Base-by-base conservation (phyloP, 2,797 vertebrate species). In the Labeo calbasu region DNA sequence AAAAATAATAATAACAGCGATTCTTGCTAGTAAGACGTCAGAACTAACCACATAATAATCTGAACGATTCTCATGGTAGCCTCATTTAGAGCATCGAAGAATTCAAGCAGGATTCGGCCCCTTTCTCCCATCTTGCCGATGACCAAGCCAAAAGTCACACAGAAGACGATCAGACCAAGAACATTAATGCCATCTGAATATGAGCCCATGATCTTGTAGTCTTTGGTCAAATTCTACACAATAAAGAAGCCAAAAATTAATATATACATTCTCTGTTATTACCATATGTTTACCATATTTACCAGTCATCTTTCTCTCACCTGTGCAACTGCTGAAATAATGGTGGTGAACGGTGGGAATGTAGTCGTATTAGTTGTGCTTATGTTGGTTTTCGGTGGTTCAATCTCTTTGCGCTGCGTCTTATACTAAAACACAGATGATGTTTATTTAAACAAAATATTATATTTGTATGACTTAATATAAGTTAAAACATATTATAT, bases 121-220 rank as follows among this genome's bases (percentile, higher is more conserved):
- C 96, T 96, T 86, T 98, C 96, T n/a, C 98, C 98, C 98, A 99
- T 99, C 90, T 99, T 96, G 36, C 98, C 98, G n/a, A 99, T 98
- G 87, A 99, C 97, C 1, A 98, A 91, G 87, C 98, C 98, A 81
- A 99, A 99, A 14, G 96, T 95, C 8, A 99, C 95, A 32, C 98
- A 99, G 91, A 99, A 99, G 70, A 99, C 95, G 51, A 99, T 99
- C 36, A 99, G 93, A 32, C 98, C 98, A 80, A 99, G 89, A 0
- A 99, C 96, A 84, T 99, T 99, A 91, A 98, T 96, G 40, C 98
- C 98, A 0, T 97, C 95, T 0, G 96, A 95, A 86, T 99, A 99
- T 2, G 87, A 17, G 66, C 98, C 98, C 13, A 96, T 88, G 0
- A 99, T 91, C 89, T 93, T 95, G 89, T 97, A 99, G 68, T 99